Conservation (phyloP, 2,113 vertebrate species). For the Ciconia maguari region DNA sequence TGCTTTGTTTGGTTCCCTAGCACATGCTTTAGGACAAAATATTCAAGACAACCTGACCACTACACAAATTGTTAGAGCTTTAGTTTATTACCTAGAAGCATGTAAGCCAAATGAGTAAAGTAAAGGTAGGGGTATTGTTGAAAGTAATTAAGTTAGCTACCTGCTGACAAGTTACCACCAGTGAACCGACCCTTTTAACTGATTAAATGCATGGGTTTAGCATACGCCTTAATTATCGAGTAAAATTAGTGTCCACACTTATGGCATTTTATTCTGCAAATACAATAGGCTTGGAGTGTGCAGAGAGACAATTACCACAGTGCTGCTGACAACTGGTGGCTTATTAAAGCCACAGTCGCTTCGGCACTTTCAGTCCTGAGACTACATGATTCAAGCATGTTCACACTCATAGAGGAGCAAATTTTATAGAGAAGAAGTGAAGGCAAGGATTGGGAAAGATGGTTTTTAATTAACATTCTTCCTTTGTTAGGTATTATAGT, state of each 20-base stretch:
- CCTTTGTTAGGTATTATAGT: not conserved
- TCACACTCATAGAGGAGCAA: not conserved
- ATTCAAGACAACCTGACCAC: not conserved
- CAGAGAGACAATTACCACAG: not conserved
- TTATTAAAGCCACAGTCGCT: not conserved
- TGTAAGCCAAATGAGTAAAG: not conserved
- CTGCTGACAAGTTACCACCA: not conserved
- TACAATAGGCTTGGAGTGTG: accelerated
- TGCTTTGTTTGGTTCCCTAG: not conserved
- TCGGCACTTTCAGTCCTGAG: not conserved
- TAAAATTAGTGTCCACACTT: not conserved
- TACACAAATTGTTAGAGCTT: not conserved
- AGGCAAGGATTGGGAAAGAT: not conserved
- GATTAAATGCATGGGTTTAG: not conserved
- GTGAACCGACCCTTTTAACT: not conserved
- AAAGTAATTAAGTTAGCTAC: not conserved
- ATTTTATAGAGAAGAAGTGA: not conserved
- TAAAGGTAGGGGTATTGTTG: not conserved
- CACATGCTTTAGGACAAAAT: not conserved
- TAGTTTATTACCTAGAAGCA: not conserved
- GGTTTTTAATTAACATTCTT: not conserved
- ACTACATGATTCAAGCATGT: not conserved
- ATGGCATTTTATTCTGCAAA: not conserved
- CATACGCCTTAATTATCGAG: not conserved
- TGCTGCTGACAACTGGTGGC: not conserved